Evolutionary conservation across 2,888 invertebrate genomes (phyloP).

Genomic region (Melieria picta): DNA sequence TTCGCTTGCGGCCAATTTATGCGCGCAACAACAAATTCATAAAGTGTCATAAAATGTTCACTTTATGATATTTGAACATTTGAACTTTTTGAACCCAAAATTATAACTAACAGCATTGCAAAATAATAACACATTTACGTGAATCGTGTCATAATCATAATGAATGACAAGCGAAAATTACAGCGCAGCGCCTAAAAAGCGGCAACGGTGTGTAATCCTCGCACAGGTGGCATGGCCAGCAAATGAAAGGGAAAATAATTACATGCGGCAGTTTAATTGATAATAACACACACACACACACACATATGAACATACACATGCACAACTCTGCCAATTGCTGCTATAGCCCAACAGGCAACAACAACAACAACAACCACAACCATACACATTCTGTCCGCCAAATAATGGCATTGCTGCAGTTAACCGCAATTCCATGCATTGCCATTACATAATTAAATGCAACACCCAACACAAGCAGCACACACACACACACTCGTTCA

Average conservation of each 20-base stretch:
- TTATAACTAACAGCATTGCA: no score
- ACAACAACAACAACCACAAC: no score
- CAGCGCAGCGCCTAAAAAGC: slow-evolving; percentile 8
- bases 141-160: not conserved
- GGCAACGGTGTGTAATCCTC: slow-evolving; percentile 4
- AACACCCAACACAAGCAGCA: not conserved
- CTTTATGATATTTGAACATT: no score
- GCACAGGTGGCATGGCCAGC: not conserved
- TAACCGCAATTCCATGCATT: slow-evolving; percentile 37
- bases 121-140: no score
- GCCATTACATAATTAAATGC: slow-evolving; percentile 41
- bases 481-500: not conserved
- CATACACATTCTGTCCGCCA: not conserved
- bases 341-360: no score
- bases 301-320: not conserved
- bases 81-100: no score
- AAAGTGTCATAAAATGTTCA: no score
- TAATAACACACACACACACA: slow-evolving; percentile 15
- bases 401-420: slow-evolving; percentile 16
- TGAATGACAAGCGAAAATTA: not conserved
- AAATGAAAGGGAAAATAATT: slow-evolving; percentile 34
- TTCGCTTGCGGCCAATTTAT: no score
- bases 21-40: no score
- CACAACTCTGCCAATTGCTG: not conserved
- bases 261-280: slow-evolving; percentile 41